These are phyloP conservation scores for Diadumene lineata DNA, from an alignment of 92 coral and sea anemone genomes.

Conservation along the genomic window DNA sequence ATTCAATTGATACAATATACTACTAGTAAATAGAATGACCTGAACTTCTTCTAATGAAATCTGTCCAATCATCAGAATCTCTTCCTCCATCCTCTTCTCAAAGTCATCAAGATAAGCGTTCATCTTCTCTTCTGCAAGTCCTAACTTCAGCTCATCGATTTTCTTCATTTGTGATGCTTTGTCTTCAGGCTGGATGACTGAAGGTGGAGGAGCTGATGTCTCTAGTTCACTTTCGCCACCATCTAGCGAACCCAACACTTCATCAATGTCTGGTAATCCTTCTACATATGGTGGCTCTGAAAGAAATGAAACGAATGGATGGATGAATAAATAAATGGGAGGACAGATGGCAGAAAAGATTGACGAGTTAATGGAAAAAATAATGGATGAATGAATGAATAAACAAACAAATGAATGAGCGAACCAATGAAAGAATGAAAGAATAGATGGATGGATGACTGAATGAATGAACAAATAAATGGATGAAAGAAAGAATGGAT, in stretches of 20 bases:
- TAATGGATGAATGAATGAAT: no score
- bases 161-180: slow-evolving; percentile 74
- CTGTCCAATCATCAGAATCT: slow-evolving; percentile 93
- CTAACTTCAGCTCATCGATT: slow-evolving; percentile 83
- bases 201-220: slow-evolving; percentile 77
- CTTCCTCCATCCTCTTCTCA: slow-evolving; percentile 93
- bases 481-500: no score
- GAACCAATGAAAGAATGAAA: no score
- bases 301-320: background rate
- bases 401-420: no score
- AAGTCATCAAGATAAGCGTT: slow-evolving; percentile 82
- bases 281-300: slow-evolving; percentile 78
- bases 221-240: slow-evolving; percentile 83
- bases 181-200: slow-evolving; percentile 80
- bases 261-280: slow-evolving; percentile 86
- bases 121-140: slow-evolving; percentile 84
- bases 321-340: no score
- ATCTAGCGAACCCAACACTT: slow-evolving; percentile 86
- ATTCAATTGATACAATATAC: background rate
- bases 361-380: no score
- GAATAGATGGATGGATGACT: no score
- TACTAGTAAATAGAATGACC: slow-evolving; percentile 41
- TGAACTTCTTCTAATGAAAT: slow-evolving; percentile 97
- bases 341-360: no score
- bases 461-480: no score